Conservation (phyloP, 2,888 invertebrate genomes). For the Sthenelais limicola region DNA sequence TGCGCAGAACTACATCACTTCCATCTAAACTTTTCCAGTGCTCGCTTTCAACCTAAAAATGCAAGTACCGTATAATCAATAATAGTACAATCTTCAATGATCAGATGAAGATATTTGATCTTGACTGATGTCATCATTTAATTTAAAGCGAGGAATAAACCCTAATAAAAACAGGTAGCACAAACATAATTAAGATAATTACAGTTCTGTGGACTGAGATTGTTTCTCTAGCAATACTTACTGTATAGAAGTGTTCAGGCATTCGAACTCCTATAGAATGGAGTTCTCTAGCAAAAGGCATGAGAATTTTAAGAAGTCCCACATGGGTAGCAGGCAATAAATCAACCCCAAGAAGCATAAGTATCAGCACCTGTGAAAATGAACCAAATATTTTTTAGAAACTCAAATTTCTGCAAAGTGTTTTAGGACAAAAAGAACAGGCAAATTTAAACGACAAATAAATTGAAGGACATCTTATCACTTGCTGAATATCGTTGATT, state of each 20-base stretch:
- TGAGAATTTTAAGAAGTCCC: slow-evolving; percentile 58
- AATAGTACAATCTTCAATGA: too few relatives aligned
- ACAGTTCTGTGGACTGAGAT: too few relatives aligned
- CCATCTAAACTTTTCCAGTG: slow-evolving; percentile 56
- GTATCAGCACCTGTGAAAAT: slow-evolving; percentile 56
- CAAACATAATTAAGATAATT: too few relatives aligned
- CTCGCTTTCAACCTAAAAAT: slow-evolving; percentile 59
- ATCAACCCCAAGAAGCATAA: slow-evolving; percentile 59
- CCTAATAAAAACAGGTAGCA: too few relatives aligned
- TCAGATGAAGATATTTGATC: too few relatives aligned
- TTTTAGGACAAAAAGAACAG: neutral
- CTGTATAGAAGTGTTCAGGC: slow-evolving; percentile 61
- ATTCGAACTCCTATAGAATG: slow-evolving; percentile 54
- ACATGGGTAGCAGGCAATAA: slow-evolving; percentile 59
- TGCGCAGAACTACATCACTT: slow-evolving; percentile 65
- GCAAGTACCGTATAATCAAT: too few relatives aligned
- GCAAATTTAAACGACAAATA: neutral
- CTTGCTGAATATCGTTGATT: neutral
- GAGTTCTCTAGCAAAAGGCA: slow-evolving; percentile 57
- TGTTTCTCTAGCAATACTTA: slow-evolving; percentile 52
- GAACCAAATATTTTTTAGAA: neutral
- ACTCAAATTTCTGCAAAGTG: neutral
- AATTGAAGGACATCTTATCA: neutral
- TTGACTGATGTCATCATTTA: too few relatives aligned
- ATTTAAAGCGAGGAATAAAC: too few relatives aligned